Percentiles rank a stretch among this genome's conserved stretches.
Evolutionary conservation across 2,888 invertebrate species (phyloP).

Genomic region (Xanthorhoe spadicearia): DNA sequence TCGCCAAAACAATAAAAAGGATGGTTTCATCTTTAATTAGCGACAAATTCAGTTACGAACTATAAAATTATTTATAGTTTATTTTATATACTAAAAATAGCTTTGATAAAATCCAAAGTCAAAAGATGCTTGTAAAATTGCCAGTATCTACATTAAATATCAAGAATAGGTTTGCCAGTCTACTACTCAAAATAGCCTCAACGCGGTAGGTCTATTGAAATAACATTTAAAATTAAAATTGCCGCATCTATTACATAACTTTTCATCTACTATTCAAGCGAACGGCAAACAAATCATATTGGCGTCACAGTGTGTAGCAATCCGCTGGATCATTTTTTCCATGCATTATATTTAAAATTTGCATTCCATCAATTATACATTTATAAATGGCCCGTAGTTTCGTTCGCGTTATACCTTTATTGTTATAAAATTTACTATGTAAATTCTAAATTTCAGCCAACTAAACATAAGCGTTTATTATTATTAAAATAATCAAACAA

Average conservation of each 20-base stretch:
- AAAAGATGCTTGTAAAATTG: not conserved
- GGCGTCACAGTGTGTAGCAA: conserved; percentile 21
- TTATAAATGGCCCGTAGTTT: too few species aligned
- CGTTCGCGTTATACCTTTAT: too few species aligned
- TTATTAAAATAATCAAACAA: too few species aligned
- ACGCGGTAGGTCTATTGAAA: conserved; percentile 44
- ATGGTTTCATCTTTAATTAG: too few species aligned
- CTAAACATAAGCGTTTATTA: too few species aligned
- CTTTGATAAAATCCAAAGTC: not conserved
- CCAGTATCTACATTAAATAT: not conserved
- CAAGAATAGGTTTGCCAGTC: not conserved
- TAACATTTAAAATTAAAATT: conserved; percentile 46
- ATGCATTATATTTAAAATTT: not conserved
- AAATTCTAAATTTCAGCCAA: too few species aligned
- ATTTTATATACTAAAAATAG: too few species aligned
- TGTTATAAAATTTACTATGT: too few species aligned
- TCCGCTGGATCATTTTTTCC: conserved; percentile 5
- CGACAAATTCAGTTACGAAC: too few species aligned
- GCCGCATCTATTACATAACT: conserved; percentile 41
- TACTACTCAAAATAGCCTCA: conserved; percentile 2
- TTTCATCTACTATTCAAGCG: conserved; percentile 35
- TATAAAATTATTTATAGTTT: too few species aligned
- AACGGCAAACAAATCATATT: conserved; percentile 47
- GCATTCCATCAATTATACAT: not conserved
- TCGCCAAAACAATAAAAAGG: too few species aligned